Conservation (phyloP, 2,113 vertebrate genomes). For the Pantherophis guttatus region DNA sequence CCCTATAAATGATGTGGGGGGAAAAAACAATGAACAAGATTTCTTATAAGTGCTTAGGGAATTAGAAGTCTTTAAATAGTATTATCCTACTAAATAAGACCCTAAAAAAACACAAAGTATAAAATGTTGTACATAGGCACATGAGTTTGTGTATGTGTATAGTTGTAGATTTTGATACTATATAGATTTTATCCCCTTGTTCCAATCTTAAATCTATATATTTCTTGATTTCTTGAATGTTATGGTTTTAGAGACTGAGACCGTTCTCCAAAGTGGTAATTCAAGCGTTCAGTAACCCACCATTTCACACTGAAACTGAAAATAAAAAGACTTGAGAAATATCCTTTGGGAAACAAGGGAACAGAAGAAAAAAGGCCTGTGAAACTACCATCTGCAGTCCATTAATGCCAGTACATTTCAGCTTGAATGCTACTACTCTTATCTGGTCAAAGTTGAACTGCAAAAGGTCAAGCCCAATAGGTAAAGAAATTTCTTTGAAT, state of each 20-base stretch:
- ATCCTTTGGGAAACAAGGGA: background rate
- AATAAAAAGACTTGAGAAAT: background rate
- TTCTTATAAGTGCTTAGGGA: constrained; percentile 43
- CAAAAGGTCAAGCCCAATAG: background rate
- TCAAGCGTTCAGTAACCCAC: background rate
- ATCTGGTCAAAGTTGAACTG: background rate
- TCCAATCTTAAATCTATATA: constrained; percentile 38
- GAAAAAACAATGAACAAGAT: constrained; percentile 17
- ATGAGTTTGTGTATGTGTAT: too few relatives aligned
- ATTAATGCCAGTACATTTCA: background rate
- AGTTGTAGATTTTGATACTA: background rate
- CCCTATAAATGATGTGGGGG: constrained; percentile 28
- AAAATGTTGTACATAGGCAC: background rate
- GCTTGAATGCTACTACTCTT: background rate
- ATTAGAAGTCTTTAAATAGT: constrained; percentile 58
- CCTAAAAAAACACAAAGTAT: constrained; percentile 35
- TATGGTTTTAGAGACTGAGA: constrained; percentile 6
- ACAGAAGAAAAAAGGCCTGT: background rate
- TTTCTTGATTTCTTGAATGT: background rate
- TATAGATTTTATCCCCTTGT: constrained; percentile 38
- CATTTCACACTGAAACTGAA: background rate
- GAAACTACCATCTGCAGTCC: background rate
- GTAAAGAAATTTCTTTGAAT: background rate
- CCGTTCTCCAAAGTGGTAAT: background rate
- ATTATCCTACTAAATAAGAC: constrained; percentile 13